Conservation (phyloP, 2,797 vertebrate species). For the Coranthus polyacanthus region DNA sequence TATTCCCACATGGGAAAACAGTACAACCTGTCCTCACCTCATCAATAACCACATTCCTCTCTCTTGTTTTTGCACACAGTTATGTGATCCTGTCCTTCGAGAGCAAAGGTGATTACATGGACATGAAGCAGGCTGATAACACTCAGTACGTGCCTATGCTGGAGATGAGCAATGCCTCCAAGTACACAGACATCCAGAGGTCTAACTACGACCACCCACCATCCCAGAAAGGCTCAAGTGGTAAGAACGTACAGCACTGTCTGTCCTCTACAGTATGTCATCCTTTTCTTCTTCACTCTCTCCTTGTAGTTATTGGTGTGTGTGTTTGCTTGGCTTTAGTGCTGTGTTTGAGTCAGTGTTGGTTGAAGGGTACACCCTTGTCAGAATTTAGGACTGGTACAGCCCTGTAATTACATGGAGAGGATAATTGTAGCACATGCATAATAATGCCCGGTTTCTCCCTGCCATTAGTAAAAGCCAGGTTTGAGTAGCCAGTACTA, state of each 20-base stretch:
- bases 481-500: slow-evolving; percentile 71
- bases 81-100: slow-evolving; percentile 99
- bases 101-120: slow-evolving; percentile 98
- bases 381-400: slow-evolving; percentile 72
- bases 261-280: slow-evolving; percentile 5
- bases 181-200: slow-evolving; percentile 93
- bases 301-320: slow-evolving; percentile 41
- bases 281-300: slow-evolving; percentile 24
- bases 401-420: slow-evolving; percentile 81
- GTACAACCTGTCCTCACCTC: not conserved
- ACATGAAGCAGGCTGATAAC: slow-evolving; percentile 97
- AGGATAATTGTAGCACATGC: slow-evolving; percentile 81
- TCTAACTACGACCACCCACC: slow-evolving; percentile 94
- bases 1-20: not conserved
- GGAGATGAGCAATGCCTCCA: slow-evolving; percentile 93
- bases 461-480: slow-evolving; percentile 78
- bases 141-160: slow-evolving; percentile 98
- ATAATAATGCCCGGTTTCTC: slow-evolving; percentile 80
- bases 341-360: slow-evolving; percentile 70
- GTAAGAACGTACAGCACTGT: slow-evolving; percentile 22
- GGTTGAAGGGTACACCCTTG: slow-evolving; percentile 79
- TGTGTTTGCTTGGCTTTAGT: slow-evolving; percentile 43
- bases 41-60: slow-evolving; percentile 24
- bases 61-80: slow-evolving; percentile 79
- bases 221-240: slow-evolving; percentile 90